Evolutionary conservation across 2,113 vertebrate genomes (phyloP).

Genomic region (Oostethus manadensis): DNA sequence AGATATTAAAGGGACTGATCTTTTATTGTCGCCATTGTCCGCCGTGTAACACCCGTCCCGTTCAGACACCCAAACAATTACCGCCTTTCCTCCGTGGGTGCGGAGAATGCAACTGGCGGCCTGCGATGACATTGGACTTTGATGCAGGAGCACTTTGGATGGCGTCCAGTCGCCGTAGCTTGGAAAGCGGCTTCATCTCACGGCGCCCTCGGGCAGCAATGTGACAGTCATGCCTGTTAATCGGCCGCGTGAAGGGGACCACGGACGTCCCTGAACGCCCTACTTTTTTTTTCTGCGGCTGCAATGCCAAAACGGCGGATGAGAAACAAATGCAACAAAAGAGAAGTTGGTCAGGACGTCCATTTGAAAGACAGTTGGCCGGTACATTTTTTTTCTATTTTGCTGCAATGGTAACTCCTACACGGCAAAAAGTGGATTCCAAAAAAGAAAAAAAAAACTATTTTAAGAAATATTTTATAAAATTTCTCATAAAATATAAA

Average conservation of each 20-base stretch:
- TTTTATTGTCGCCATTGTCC: too few relatives aligned
- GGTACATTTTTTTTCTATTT: too few relatives aligned
- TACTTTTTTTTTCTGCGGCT: conserved; percentile 3
- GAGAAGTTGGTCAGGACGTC: too few relatives aligned
- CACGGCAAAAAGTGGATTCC: too few relatives aligned
- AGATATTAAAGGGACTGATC: too few relatives aligned
- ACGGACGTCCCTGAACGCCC: conserved; percentile 25
- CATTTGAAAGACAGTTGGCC: too few relatives aligned
- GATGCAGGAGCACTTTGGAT: conserved; percentile 44
- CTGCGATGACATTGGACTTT: conserved; percentile 40
- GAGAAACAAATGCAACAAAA: too few relatives aligned
- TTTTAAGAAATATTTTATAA: too few relatives aligned
- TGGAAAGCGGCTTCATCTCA: conserved; percentile 37
- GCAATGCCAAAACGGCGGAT: not conserved
- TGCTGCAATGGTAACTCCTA: too few relatives aligned
- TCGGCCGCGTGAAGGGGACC: conserved; percentile 36
- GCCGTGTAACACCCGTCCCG: not conserved
- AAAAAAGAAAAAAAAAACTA: too few relatives aligned
- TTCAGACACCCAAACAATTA: conserved; percentile 5
- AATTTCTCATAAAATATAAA: too few relatives aligned
- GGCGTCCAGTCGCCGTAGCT: conserved; percentile 38
- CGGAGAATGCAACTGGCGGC: conserved; percentile 37
- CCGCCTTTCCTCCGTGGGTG: conserved; percentile 4
- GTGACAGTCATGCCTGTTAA: conserved; percentile 45
- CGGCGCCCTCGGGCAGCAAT: conserved; percentile 35